These are phyloP conservation scores for Darevskia nairensis DNA, from an alignment of 2,797 vertebrate species.

Conservation along the genomic window DNA sequence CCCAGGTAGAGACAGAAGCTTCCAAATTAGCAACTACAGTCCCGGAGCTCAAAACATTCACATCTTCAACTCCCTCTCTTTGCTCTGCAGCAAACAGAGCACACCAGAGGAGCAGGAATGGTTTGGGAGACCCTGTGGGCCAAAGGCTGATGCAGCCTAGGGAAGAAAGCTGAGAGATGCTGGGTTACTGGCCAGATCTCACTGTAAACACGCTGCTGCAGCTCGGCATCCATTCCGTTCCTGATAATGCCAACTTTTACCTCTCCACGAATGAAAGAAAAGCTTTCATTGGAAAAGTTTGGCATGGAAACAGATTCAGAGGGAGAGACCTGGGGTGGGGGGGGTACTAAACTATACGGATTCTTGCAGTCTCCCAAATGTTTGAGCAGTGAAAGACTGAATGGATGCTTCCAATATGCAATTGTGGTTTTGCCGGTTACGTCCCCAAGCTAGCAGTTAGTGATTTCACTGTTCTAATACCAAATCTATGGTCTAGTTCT, in stretches of 20 bases:
- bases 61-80: neutral
- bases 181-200: conserved; percentile 2
- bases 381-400: neutral
- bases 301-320: no score
- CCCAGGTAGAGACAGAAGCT: neutral
- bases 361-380: neutral
- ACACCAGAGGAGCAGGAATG: neutral
- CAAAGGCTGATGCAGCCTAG: accelerated
- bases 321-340: no score
- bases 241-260: neutral
- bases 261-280: neutral
- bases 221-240: no score
- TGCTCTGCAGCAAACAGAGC: neutral
- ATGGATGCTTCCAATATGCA: neutral
- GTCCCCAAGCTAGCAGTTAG: neutral
- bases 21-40: neutral
- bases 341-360: neutral
- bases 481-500: neutral
- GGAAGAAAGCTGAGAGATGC: no score
- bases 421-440: neutral
- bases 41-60: neutral
- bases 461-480: neutral
- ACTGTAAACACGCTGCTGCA: neutral
- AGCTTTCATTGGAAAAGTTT: neutral
- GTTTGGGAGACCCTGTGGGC: neutral